Conservation (phyloP, 2,888 invertebrate genomes). For the Agapostemon virescens region DNA sequence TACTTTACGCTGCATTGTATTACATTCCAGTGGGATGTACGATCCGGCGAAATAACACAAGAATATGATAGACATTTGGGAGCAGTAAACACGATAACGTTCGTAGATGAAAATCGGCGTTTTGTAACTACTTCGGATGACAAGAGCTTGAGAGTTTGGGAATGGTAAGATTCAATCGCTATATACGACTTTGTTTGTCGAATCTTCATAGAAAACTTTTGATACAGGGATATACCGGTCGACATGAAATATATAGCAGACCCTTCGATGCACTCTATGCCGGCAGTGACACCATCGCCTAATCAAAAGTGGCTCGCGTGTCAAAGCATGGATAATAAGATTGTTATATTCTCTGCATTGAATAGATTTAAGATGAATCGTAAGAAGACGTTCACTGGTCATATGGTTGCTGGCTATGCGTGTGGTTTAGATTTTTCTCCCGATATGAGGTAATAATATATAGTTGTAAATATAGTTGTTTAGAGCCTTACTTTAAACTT, state of each 20-base stretch:
- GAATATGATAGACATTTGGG: conserved; percentile 99
- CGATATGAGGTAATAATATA: conserved; percentile 98
- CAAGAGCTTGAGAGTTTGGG: conserved; percentile 99
- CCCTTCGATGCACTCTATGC: conserved; percentile 99
- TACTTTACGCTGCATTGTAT: not conserved
- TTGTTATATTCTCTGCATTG: conserved; percentile 97
- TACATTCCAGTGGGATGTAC: conserved; percentile 92
- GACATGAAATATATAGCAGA: conserved; percentile 99
- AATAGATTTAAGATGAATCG: conserved; percentile 99
- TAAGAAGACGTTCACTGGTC: conserved; percentile 98
- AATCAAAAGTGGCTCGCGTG: conserved; percentile 99
- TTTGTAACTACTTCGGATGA: conserved; percentile 99
- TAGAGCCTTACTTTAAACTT: too few species aligned
- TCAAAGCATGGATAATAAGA: conserved; percentile 99
- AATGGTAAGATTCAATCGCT: conserved; percentile 86
- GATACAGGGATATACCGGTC: conserved; percentile 91
- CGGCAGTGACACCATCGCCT: conserved; percentile 95
- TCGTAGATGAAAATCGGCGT: conserved; percentile 98
- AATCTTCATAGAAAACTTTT: not conserved
- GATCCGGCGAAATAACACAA: conserved; percentile 96
- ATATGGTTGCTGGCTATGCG: conserved; percentile 99
- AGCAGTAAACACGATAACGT: conserved; percentile 99
- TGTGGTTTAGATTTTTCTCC: conserved; percentile 98
- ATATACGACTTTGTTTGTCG: not conserved
- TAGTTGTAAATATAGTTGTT: too few species aligned